Percentiles rank a stretch among this genome's conserved stretches.
Evolutionary conservation across 2,888 invertebrate genomes (phyloP).

Genomic region (Apotomis betuletana): DNA sequence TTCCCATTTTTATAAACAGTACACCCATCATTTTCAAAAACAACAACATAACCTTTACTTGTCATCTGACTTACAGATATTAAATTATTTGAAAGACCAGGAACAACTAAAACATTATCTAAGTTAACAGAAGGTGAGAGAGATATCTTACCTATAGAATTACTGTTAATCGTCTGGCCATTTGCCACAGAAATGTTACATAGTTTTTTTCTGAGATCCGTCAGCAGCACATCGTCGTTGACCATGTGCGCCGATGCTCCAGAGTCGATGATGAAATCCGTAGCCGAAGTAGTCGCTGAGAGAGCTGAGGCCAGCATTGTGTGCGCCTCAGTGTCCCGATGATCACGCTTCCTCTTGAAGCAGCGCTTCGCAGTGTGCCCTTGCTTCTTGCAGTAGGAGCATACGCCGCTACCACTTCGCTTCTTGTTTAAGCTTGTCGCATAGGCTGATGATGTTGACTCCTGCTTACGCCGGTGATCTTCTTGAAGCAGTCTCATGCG

Average conservation of each 20-base stretch:
- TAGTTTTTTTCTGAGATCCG: background rate
- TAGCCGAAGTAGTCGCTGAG: background rate
- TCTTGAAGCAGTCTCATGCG: background rate
- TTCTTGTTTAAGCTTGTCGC: background rate
- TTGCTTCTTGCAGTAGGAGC: background rate
- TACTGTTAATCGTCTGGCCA: background rate
- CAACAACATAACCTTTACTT: background rate
- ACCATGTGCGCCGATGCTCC: background rate
- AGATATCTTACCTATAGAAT: background rate
- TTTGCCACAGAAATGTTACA: slow-evolving; percentile 2
- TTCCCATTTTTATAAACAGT: background rate
- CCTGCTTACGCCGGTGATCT: background rate
- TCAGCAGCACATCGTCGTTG: background rate
- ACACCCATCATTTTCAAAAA: background rate
- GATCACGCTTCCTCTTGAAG: background rate
- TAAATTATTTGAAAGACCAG: background rate
- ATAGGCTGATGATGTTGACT: background rate
- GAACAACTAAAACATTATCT: background rate
- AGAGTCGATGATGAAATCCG: background rate
- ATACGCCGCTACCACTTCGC: background rate
- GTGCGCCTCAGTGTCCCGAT: too few relatives aligned
- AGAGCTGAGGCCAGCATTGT: too few relatives aligned
- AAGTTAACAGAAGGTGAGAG: background rate
- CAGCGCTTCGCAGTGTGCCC: background rate
- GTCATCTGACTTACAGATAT: slow-evolving; percentile 7